Evolutionary conservation across 2,888 invertebrate species (phyloP), one percentile per base, ranked within the genome.

Genomic region (Amphiduros pacificus): DNA sequence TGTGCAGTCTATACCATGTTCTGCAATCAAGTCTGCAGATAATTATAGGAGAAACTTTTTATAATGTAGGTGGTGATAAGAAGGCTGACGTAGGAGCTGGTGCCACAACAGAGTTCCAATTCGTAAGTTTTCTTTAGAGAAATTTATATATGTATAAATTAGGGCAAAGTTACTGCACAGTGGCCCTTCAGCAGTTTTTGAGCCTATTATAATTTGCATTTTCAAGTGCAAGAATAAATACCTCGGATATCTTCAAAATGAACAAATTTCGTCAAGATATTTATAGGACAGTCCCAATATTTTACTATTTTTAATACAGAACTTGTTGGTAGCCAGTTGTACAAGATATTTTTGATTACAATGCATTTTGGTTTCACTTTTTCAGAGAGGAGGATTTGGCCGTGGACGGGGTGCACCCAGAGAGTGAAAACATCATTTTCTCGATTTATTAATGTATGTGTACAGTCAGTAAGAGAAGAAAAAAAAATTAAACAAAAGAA

Each of bases 1-100:
- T n/a, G n/a, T n/a, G n/a, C n/a, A n/a, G n/a, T n/a, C n/a, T n/a
- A n/a, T n/a, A n/a, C n/a, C n/a, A n/a, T n/a, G n/a, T n/a, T n/a
- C n/a, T n/a, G n/a, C n/a, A n/a, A n/a, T n/a, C n/a, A n/a, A n/a
- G n/a, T n/a, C n/a, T n/a, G n/a, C n/a, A n/a, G n/a, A n/a, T n/a
- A n/a, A n/a, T n/a, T n/a, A n/a, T n/a, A n/a, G n/a, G n/a, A n/a
- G n/a, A n/a, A n/a, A 32, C 20, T 36, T 24, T 49, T 31, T 54
- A 29, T 49, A 65, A 71, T 64, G n/a, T 68, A 74, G 76, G 71
- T 71, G 78, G 76, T 55, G 97, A 98, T 83, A 98, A 98, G 85
- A 94, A 94, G 85, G 92, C 92, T 67, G 98, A 98, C 85, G 97
- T 94, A 76, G 98, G 97, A 71, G 92, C 95, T 77, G 98, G 97